Conservation (phyloP, 2,888 invertebrate genomes). For the Aplocera efformata region DNA sequence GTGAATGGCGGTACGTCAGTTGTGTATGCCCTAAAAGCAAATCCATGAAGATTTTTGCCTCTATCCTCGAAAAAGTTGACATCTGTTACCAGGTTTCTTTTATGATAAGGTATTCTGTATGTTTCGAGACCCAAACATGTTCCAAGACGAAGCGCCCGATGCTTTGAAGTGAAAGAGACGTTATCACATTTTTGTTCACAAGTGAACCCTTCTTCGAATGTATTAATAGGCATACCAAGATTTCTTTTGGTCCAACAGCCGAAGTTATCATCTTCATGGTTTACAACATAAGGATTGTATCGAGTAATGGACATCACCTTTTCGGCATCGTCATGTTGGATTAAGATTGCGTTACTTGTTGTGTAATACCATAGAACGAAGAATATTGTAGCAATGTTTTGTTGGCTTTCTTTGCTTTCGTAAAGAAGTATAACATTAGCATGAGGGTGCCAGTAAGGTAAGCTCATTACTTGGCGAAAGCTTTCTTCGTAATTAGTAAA, state of each 20-base stretch:
- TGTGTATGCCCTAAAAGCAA: conserved; percentile 41
- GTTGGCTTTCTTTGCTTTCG: conserved; percentile 37
- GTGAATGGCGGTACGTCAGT: conserved; percentile 52
- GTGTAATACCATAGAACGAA: conserved; percentile 58
- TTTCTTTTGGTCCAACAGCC: conserved; percentile 56
- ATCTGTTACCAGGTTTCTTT: conserved; percentile 21
- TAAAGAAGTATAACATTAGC: conserved; percentile 49
- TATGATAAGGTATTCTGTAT: conserved; percentile 32
- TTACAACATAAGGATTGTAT: conserved; percentile 50
- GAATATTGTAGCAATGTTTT: conserved; percentile 47
- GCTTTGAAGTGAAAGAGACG: conserved; percentile 44
- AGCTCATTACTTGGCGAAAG: conserved; percentile 38
- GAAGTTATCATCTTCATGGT: conserved; percentile 36
- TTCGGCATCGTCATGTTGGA: conserved; percentile 43
- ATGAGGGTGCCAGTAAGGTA: conserved; percentile 57
- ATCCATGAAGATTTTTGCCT: conserved; percentile 54
- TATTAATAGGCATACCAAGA: conserved; percentile 44
- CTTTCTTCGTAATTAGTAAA: conserved; percentile 48
- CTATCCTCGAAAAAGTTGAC: conserved; percentile 51
- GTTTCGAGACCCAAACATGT: conserved; percentile 57
- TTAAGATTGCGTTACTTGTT: conserved; percentile 47
- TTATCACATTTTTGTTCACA: conserved; percentile 55
- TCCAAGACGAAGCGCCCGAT: conserved; percentile 48
- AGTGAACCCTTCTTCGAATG: conserved; percentile 42
- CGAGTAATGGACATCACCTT: conserved; percentile 33